Evolutionary conservation across 2,797 vertebrate species (phyloP).

Genomic region (Sebastes cheni): DNA sequence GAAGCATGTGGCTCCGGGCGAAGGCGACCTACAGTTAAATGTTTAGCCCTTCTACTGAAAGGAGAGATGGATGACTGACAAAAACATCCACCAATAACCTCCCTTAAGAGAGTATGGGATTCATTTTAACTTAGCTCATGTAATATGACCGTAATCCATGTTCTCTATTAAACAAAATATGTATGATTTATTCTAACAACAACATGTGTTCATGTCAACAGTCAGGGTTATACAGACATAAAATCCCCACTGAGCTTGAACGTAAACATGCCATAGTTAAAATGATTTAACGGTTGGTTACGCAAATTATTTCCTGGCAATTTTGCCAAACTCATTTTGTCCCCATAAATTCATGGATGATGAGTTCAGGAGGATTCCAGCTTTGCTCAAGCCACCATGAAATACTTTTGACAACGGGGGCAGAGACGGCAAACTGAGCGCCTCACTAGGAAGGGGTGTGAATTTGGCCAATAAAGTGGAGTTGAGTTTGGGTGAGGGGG

Average conservation of each 20-base stretch:
- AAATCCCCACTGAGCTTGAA: background rate
- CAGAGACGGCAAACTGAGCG: constrained; percentile 53
- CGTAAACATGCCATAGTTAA: background rate
- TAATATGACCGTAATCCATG: constrained; percentile 64
- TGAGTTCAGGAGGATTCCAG: constrained; percentile 17
- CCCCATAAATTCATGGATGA: constrained; percentile 7
- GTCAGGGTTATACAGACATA: background rate
- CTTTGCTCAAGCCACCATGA: constrained; percentile 39
- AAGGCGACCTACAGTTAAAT: constrained; percentile 36
- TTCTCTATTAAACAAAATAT: constrained; percentile 39
- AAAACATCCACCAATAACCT: constrained; percentile 62
- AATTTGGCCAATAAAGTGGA: constrained; percentile 27
- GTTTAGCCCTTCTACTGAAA: constrained; percentile 65
- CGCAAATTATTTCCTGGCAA: background rate
- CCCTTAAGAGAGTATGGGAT: constrained; percentile 51
- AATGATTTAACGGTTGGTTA: background rate
- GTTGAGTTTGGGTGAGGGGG: background rate
- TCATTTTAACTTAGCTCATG: constrained; percentile 69
- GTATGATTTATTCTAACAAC: constrained; percentile 25
- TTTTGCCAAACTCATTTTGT: constrained; percentile 17
- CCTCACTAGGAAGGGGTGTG: constrained; percentile 31
- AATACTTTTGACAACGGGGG: constrained; percentile 54
- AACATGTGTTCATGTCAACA: constrained; percentile 28
- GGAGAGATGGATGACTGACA: constrained; percentile 63
- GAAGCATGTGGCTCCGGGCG: constrained; percentile 21